These are phyloP conservation scores for Stratiolaelaps scimitus DNA, from an alignment of 1,140 invertebrate species.

Conservation along the genomic window DNA sequence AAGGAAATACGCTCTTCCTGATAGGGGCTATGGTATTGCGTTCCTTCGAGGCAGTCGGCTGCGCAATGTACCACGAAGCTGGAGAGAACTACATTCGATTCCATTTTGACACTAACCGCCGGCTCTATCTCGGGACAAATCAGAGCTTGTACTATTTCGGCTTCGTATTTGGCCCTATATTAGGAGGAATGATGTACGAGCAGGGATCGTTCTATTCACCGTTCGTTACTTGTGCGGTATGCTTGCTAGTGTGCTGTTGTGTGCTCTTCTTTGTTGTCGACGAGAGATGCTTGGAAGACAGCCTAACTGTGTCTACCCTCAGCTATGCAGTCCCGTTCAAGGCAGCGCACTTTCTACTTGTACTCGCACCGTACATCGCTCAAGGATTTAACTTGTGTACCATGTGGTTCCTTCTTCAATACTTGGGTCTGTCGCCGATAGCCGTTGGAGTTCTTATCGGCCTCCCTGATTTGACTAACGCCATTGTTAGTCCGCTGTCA, in stretches of 20 bases:
- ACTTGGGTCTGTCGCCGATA: background rate
- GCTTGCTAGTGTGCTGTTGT: background rate
- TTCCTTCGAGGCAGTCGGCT: background rate
- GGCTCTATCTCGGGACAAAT: background rate
- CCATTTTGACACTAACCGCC: background rate
- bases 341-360: background rate
- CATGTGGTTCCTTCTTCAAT: background rate
- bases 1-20: background rate
- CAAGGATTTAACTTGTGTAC: slow-evolving; percentile 6
- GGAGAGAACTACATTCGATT: slow-evolving; percentile 9
- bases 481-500: background rate
- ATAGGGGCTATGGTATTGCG: background rate
- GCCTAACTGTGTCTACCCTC: background rate
- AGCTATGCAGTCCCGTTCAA: slow-evolving; percentile 2
- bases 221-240: background rate
- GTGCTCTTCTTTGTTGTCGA: background rate
- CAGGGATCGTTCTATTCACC: slow-evolving; percentile 6
- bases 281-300: background rate
- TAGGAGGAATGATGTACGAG: slow-evolving; percentile 5
- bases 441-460: background rate
- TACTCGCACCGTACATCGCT: background rate
- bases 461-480: background rate
- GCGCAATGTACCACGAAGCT: slow-evolving; percentile 21
- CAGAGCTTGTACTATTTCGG: background rate
- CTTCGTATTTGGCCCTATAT: background rate